These are phyloP conservation scores for Luidia sarsii DNA, from an alignment of 53 echinoderm and acorn worm species.

Conservation along the genomic window DNA sequence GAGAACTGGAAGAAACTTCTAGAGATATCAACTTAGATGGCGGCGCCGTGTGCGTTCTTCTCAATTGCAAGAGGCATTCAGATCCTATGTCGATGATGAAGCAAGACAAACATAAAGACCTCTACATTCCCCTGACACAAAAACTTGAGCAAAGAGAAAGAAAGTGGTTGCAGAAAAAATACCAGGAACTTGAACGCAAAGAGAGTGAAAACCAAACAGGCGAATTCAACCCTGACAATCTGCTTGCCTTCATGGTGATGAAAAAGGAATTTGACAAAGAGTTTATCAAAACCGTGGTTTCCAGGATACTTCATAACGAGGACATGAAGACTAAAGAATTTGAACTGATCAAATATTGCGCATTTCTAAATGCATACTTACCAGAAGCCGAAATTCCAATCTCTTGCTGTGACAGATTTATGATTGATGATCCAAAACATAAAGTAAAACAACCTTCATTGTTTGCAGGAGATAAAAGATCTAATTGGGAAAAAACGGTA, in stretches of 20 bases:
- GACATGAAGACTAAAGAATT: constrained; percentile 19
- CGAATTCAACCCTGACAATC: constrained; percentile 32
- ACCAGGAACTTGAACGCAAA: constrained; percentile 43
- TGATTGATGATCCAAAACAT: constrained; percentile 11
- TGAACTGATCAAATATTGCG: constrained; percentile 61
- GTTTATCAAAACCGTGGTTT: constrained; percentile 31
- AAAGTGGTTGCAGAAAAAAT: constrained; percentile 33
- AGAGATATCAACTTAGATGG: background rate
- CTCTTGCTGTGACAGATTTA: constrained; percentile 73
- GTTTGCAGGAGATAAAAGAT: too few species aligned
- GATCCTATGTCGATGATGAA: background rate
- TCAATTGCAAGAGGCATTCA: constrained; percentile 53
- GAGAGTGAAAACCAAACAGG: background rate
- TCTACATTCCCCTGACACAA: constrained; percentile 25
- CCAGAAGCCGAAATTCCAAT: constrained; percentile 65
- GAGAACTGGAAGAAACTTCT: constrained; percentile 31
- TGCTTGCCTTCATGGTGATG: constrained; percentile 67
- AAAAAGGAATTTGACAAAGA: constrained; percentile 57
- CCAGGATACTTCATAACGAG: constrained; percentile 11
- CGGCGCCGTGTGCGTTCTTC: constrained; percentile 44
- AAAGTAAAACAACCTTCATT: background rate
- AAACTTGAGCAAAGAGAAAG: constrained; percentile 25
- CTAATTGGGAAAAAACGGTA: constrained; percentile 55
- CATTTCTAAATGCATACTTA: constrained; percentile 55
- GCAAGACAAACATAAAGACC: background rate